Conservation (phyloP, 2,797 vertebrate genomes). For the Heliangelus exortis region DNA sequence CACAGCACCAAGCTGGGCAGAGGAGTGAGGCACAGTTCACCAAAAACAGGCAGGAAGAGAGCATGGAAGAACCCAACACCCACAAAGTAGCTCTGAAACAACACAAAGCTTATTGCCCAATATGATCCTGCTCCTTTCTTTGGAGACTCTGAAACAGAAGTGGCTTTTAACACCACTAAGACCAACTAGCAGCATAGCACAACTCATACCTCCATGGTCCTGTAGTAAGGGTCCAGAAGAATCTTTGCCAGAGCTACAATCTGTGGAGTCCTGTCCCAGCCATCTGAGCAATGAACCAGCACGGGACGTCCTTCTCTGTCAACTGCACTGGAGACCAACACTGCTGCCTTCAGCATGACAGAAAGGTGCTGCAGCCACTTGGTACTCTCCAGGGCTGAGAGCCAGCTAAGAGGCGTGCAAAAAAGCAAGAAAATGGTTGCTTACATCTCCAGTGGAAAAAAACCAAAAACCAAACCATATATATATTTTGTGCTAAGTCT, state of each 20-base stretch:
- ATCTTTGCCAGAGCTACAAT: constrained; percentile 95
- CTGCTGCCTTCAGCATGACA: constrained; percentile 95
- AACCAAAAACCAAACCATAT: neutral
- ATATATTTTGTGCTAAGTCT: neutral
- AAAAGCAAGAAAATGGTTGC: neutral
- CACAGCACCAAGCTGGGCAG: neutral
- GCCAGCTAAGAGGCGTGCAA: constrained; percentile 83
- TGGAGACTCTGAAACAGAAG: fast-evolving
- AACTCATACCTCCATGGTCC: constrained; percentile 89
- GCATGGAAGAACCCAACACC: neutral
- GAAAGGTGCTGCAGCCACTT: constrained; percentile 99
- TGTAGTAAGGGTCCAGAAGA: constrained; percentile 95
- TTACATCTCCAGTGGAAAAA: neutral
- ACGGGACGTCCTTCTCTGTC: constrained; percentile 95
- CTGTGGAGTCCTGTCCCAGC: constrained; percentile 98
- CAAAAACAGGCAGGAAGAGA: neutral
- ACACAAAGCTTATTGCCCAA: neutral
- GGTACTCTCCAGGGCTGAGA: constrained; percentile 96
- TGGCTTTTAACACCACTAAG: neutral
- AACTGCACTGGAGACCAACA: constrained; percentile 91
- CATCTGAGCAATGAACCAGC: constrained; percentile 95
- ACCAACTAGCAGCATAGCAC: neutral
- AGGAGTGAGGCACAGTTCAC: neutral
- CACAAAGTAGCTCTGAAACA: neutral
- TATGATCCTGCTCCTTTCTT: neutral